Percentiles rank a stretch among this genome's conserved stretches.
These are phyloP conservation scores for Carollia perspicillata DNA, from an alignment of 2,113 vertebrate species.

Conservation along the genomic window DNA sequence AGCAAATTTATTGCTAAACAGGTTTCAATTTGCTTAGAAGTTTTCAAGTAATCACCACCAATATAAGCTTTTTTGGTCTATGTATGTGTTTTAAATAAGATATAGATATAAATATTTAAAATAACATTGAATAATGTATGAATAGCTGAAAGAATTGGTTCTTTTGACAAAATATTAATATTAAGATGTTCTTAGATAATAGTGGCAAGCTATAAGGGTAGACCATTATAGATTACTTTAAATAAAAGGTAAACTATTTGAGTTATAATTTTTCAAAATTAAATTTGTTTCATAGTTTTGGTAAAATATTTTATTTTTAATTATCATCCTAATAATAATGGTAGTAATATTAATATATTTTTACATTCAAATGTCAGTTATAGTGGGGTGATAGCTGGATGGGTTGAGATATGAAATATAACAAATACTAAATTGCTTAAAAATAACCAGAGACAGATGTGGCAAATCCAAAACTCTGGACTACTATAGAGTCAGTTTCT, in stretches of 20 bases:
- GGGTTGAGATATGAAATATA: neutral
- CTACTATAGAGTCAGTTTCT: neutral
- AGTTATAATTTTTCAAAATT: neutral
- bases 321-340: neutral
- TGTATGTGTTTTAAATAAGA: neutral
- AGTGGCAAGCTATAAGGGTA: neutral
- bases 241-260: neutral
- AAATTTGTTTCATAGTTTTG: neutral
- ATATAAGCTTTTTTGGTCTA: neutral
- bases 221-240: neutral
- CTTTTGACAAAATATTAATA: neutral
- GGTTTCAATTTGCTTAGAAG: neutral
- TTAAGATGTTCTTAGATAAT: neutral
- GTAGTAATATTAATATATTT: neutral
- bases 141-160: neutral
- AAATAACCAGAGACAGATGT: neutral
- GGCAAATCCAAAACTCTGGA: neutral
- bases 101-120: slow-evolving; percentile 5
- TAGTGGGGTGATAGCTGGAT: neutral
- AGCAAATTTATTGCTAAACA: neutral
- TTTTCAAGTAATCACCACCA: neutral
- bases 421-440: neutral
- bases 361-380: neutral
- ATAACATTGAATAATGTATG: neutral
- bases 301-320: neutral